phyloP scores from a whole-genome alignment of 2,888 invertebrate species.

The Leptinotarsa rubiginosa region DNA sequence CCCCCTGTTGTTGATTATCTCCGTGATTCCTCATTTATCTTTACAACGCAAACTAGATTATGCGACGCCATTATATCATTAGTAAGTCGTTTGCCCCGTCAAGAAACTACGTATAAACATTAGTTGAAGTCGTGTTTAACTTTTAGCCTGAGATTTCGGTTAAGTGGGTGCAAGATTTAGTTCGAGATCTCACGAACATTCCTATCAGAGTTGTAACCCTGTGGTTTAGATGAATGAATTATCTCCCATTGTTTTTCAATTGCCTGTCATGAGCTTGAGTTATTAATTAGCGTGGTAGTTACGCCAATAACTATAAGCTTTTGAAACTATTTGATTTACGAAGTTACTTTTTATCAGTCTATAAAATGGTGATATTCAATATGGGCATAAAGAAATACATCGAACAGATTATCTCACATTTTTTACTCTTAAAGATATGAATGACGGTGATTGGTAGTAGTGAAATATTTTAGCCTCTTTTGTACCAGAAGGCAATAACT shows the following conservation, averaged over 20 bases:
- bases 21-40: constrained; percentile 36
- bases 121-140: constrained; percentile 34
- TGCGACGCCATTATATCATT: constrained; percentile 42
- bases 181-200: constrained; percentile 19
- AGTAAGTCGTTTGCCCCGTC: constrained; percentile 42
- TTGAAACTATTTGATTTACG: background rate
- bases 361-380: no score
- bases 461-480: no score
- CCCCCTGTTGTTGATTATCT: constrained; percentile 27
- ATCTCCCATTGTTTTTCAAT: background rate
- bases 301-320: background rate
- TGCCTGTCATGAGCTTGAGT: background rate
- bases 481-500: no score
- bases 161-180: constrained; percentile 43
- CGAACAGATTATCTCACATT: no score
- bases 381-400: no score
- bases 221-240: background rate
- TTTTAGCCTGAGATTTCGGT: constrained; percentile 35
- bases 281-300: background rate
- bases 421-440: no score
- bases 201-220: background rate
- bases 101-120: constrained; percentile 43
- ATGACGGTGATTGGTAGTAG: no score
- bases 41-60: constrained; percentile 37
- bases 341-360: no score